Conservation (phyloP, 2,113 vertebrate species). For the Podarcis cretensis region DNA sequence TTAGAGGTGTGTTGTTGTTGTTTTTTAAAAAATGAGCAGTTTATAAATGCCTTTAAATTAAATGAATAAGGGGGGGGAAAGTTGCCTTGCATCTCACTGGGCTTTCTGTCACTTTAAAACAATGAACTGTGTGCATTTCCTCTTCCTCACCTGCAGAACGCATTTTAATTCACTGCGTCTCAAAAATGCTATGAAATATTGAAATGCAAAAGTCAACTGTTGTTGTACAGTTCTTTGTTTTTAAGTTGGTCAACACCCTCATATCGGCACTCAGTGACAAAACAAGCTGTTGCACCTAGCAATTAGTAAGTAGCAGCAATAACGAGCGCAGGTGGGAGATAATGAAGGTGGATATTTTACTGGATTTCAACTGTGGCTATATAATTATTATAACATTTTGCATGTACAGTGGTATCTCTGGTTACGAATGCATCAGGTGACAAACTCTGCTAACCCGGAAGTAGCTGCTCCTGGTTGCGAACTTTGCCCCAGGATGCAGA, state of each 20-base stretch:
- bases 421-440: no score
- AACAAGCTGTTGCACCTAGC: neutral
- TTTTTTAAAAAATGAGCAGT: no score
- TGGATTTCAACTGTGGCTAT: neutral
- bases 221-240: conserved; percentile 9
- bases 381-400: neutral
- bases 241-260: neutral
- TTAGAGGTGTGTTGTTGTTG: no score
- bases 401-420: neutral
- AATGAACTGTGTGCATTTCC: neutral
- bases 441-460: no score
- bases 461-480: no score
- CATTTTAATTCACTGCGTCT: neutral
- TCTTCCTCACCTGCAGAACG: neutral
- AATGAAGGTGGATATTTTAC: neutral
- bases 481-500: no score
- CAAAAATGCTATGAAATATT: neutral
- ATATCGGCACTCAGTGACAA: conserved; percentile 17
- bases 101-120: conserved; percentile 20
- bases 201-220: neutral
- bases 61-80: no score
- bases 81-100: neutral
- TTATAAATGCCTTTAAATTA: no score
- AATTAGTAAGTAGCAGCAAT: neutral
- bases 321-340: neutral